A percentile compares a stretch with the other conserved stretches of the same genome.
These are phyloP conservation scores for Diadegma fenestrale DNA, from an alignment of 2,888 invertebrate species.

Conservation along the genomic window DNA sequence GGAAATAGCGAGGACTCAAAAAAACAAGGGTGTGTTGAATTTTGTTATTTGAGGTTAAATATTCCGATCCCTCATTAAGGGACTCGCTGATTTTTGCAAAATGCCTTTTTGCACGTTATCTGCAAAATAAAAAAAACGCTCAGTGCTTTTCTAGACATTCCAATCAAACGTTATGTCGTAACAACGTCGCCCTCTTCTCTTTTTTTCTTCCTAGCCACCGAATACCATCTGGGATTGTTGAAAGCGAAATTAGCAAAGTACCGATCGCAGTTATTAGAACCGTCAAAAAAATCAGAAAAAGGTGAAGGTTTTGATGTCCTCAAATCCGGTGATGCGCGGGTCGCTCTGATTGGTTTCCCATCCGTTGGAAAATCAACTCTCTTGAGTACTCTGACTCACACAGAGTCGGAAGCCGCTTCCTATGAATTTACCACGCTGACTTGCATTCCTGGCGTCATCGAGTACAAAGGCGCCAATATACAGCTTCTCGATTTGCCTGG, in stretches of 20 bases:
- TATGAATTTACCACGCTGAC: conserved; percentile 99
- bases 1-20: conserved; percentile 99
- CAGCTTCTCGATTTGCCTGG: conserved; percentile 99
- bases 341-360: conserved; percentile 99
- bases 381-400: conserved; percentile 97
- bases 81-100: conserved; percentile 21
- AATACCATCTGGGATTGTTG: conserved; percentile 98
- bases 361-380: conserved; percentile 99
- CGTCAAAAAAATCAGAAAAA: conserved; percentile 96
- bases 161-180: not conserved
- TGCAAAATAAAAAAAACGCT: not conserved
- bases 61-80: conserved; percentile 7
- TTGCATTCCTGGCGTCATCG: conserved; percentile 99
- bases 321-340: conserved; percentile 99
- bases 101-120: not conserved
- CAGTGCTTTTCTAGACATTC: not conserved
- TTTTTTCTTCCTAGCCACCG: conserved; percentile 91
- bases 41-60: conserved; percentile 50
- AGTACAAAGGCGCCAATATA: conserved; percentile 99
- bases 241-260: conserved; percentile 99
- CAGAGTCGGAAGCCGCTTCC: conserved; percentile 98
- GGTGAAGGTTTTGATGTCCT: conserved; percentile 99
- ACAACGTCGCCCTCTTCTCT: not conserved
- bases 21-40: conserved; percentile 95
- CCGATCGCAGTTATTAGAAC: conserved; percentile 97